A percentile compares a stretch with the other conserved stretches of the same genome.
These are phyloP conservation scores for Emydocephalus ijimae DNA, from an alignment of 2,113 vertebrate species.

Conservation along the genomic window DNA sequence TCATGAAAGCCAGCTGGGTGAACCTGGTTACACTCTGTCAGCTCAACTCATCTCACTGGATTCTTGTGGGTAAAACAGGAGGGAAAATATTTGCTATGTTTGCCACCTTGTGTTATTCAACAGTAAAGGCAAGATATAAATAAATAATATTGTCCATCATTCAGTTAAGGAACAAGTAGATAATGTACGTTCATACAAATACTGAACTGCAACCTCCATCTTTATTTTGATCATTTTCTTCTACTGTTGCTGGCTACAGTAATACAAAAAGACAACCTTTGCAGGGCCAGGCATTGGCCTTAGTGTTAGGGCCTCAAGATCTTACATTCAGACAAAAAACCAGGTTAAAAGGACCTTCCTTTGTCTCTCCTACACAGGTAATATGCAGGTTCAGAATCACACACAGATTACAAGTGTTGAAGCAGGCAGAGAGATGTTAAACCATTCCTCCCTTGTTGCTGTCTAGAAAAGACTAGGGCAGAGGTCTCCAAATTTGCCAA, in stretches of 20 bases:
- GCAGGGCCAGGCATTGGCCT: background rate
- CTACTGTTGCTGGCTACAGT: background rate
- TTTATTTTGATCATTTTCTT: background rate
- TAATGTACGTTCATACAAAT: background rate
- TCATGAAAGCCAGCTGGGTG: background rate
- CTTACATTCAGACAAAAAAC: background rate
- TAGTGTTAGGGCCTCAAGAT: slow-evolving; percentile 9
- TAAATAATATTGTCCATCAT: slow-evolving; percentile 39
- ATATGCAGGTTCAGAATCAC: background rate
- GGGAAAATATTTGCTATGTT: background rate
- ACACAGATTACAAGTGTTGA: background rate
- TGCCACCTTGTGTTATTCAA: background rate
- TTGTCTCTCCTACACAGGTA: background rate
- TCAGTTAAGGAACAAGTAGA: slow-evolving; percentile 6
- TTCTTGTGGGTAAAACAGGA: background rate
- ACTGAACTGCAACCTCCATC: background rate
- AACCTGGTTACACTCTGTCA: background rate
- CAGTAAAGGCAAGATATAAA: background rate
- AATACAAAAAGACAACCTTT: background rate
- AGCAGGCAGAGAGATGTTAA: background rate
- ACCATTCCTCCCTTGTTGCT: background rate
- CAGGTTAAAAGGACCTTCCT: background rate
- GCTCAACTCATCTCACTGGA: background rate
- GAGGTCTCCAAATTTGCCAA: background rate
- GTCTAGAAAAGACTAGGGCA: background rate